Evolutionary conservation across 2,797 vertebrate species (phyloP).

Genomic region (Vespertilio murinus): DNA sequence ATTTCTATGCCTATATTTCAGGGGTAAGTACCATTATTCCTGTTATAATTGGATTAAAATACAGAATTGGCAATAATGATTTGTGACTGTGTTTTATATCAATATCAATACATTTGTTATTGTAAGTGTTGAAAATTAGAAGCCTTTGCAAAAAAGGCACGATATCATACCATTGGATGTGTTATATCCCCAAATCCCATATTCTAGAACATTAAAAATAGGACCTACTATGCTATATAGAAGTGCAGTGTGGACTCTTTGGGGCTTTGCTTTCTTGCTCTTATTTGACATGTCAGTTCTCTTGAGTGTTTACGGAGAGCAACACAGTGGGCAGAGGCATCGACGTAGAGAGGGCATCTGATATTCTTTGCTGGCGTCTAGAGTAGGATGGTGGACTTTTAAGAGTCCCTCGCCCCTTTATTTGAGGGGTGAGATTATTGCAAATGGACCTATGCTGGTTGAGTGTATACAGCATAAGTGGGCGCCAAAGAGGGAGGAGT

Average conservation of each 20-base stretch:
- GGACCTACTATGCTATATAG: neutral
- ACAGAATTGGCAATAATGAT: neutral
- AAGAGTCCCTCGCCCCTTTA: neutral
- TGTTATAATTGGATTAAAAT: neutral
- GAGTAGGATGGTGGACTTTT: neutral
- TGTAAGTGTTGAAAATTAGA: neutral
- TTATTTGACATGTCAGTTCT: slow-evolving; percentile 1
- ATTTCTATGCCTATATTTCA: neutral
- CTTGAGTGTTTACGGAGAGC: neutral
- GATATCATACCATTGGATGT: neutral
- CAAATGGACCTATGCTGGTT: neutral
- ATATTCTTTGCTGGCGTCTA: neutral
- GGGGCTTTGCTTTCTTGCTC: neutral
- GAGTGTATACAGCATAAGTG: neutral
- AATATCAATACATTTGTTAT: neutral
- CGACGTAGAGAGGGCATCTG: neutral
- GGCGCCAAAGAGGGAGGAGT: neutral
- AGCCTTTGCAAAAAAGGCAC: neutral
- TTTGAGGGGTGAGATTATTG: neutral
- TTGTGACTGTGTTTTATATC: neutral
- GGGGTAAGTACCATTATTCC: neutral
- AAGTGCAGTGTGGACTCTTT: neutral
- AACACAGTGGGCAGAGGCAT: neutral
- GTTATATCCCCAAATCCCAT: neutral
- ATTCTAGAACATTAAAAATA: neutral